Evolutionary conservation across 1,140 invertebrate species (phyloP).

Genomic region (Manduca sexta): DNA sequence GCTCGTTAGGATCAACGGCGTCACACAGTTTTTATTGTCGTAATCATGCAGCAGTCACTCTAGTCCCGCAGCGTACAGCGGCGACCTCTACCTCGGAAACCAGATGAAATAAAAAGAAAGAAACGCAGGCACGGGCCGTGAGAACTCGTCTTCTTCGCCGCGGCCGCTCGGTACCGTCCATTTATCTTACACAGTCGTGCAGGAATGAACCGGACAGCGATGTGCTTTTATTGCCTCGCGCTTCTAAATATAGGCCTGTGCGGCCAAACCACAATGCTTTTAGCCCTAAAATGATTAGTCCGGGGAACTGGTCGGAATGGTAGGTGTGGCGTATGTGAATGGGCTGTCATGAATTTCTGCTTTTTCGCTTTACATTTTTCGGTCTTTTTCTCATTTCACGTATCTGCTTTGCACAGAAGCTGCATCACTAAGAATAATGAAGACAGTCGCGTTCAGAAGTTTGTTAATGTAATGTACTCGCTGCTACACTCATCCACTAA

Average conservation of each 20-base stretch:
- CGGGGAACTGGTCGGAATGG: slow-evolving; percentile 20
- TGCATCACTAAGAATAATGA: no score
- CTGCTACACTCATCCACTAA: no score
- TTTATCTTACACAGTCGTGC: slow-evolving; percentile 71
- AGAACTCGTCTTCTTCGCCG: slow-evolving; percentile 62
- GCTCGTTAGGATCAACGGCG: slow-evolving; percentile 40
- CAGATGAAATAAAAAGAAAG: slow-evolving; percentile 64
- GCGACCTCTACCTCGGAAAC: slow-evolving; percentile 68
- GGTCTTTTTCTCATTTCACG: no score
- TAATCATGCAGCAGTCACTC: slow-evolving; percentile 60
- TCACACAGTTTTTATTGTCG: slow-evolving; percentile 53
- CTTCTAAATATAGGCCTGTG: slow-evolving; percentile 64
- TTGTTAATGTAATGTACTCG: no score
- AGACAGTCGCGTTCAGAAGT: no score
- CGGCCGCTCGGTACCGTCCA: slow-evolving; percentile 47
- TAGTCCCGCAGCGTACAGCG: slow-evolving; percentile 43
- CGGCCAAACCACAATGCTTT: slow-evolving; percentile 42
- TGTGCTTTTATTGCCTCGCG: slow-evolving; percentile 68
- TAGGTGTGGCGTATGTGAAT: slow-evolving; percentile 1
- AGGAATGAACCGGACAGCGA: slow-evolving; percentile 58
- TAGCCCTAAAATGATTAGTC: slow-evolving; percentile 43
- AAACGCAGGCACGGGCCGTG: slow-evolving; percentile 65
- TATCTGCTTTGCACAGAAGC: no score
- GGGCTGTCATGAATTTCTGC: neutral
- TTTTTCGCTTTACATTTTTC: neutral